A percentile compares a stretch with the other conserved stretches of the same genome.
These are phyloP conservation scores for Corythornis madagascariensis DNA, from an alignment of 2,113 vertebrate species.

Conservation along the genomic window DNA sequence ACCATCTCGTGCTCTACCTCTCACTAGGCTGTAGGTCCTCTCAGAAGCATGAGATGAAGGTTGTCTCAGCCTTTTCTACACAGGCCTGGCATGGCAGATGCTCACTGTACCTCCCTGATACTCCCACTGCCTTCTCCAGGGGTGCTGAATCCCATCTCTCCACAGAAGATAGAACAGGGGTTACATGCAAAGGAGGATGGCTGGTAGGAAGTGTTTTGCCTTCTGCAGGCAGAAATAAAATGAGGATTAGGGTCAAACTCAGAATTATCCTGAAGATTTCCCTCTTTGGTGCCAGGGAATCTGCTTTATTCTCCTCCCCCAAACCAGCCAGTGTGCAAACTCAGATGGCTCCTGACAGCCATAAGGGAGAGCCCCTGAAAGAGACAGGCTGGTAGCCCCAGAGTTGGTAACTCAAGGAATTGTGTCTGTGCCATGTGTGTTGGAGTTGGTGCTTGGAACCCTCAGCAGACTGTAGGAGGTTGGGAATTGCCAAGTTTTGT, in stretches of 20 bases:
- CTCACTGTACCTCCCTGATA: neutral
- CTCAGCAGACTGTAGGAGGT: neutral
- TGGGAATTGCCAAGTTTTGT: neutral
- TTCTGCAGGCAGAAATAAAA: neutral
- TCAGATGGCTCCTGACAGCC: neutral
- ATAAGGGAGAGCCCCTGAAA: neutral
- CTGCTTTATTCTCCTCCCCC: neutral
- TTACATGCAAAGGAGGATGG: neutral
- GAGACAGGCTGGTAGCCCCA: neutral
- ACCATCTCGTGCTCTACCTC: neutral
- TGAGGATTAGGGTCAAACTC: neutral
- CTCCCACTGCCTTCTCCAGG: neutral
- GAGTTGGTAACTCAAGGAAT: neutral
- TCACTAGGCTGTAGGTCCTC: neutral
- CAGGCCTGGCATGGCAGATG: neutral
- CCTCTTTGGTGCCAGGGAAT: neutral
- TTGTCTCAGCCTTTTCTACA: neutral
- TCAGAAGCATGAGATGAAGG: neutral
- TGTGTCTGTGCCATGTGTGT: neutral
- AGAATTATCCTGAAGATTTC: neutral
- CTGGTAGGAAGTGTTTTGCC: neutral
- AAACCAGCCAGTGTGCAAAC: neutral
- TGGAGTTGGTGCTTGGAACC: neutral
- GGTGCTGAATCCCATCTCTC: neutral
- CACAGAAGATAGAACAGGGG: no score